These are phyloP conservation scores for Drosophila pectinifera DNA, from an alignment of 1,140 invertebrate genomes.

Conservation along the genomic window DNA sequence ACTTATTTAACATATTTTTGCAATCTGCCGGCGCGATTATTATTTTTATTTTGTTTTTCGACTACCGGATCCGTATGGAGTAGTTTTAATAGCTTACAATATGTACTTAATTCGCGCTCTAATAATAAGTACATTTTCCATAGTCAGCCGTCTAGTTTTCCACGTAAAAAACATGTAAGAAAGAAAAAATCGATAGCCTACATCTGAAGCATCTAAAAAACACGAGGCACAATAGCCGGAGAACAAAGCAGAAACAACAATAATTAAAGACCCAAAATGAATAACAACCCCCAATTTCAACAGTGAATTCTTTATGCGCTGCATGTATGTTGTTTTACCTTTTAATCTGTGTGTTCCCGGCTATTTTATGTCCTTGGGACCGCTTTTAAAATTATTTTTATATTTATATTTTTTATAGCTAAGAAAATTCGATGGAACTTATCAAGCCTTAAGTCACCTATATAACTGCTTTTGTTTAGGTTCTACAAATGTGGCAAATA, in stretches of 20 bases:
- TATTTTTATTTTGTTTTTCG: background rate
- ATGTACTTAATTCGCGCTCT: background rate
- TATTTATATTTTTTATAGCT: too few species aligned
- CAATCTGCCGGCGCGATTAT: background rate
- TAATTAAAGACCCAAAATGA: constrained; percentile 67
- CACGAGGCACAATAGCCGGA: constrained; percentile 33
- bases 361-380: constrained; percentile 37
- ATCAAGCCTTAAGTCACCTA: too few species aligned
- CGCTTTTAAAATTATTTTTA: too few species aligned
- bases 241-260: constrained; percentile 66
- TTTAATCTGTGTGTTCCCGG: background rate
- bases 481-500: background rate
- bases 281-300: constrained; percentile 70
- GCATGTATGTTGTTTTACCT: constrained; percentile 43
- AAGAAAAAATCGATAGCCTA: constrained; percentile 77
- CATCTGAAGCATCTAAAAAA: constrained; percentile 55
- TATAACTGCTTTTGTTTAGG: background rate
- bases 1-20: background rate
- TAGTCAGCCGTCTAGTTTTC: constrained; percentile 1
- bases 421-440: too few species aligned
- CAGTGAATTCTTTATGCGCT: constrained; percentile 29
- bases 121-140: background rate
- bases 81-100: too few species aligned
- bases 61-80: background rate
- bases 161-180: constrained; percentile 2